Evolutionary conservation across 92 coral and sea anemone species (phyloP).

Genomic region (Palythoa grandis): DNA sequence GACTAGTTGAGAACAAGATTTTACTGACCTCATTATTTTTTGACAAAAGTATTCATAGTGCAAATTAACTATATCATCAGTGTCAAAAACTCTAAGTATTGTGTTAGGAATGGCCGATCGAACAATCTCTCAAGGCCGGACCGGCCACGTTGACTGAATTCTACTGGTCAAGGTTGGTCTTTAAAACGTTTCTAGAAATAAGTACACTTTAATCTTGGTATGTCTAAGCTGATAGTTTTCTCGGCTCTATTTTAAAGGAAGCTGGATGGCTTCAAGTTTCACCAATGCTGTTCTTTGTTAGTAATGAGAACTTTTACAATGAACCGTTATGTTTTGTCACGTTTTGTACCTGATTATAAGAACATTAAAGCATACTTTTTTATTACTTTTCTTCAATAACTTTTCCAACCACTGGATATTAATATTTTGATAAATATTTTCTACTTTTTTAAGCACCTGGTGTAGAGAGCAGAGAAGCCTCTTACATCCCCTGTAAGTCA

Average conservation of each 20-base stretch:
- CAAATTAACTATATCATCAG: too few species aligned
- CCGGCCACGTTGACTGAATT: too few species aligned
- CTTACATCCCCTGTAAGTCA: slow-evolving; percentile 9
- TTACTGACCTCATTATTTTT: too few species aligned
- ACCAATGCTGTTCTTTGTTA: slow-evolving; percentile 12
- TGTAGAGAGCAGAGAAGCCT: not conserved
- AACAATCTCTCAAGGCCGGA: too few species aligned
- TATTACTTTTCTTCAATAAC: not conserved
- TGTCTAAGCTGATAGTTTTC: not conserved
- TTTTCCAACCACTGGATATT: not conserved
- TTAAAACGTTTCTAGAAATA: too few species aligned
- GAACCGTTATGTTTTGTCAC: not conserved
- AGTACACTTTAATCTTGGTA: not conserved
- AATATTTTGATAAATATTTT: not conserved
- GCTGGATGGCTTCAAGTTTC: slow-evolving; percentile 18
- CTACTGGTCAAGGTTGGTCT: too few species aligned
- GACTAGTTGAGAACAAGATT: too few species aligned
- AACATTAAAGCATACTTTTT: not conserved
- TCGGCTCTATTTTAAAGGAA: not conserved
- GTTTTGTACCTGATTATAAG: not conserved
- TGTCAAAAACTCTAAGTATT: too few species aligned
- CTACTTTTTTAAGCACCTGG: slow-evolving; percentile 10
- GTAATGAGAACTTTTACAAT: not conserved
- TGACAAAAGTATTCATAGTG: too few species aligned
- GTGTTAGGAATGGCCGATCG: too few species aligned